A percentile compares a stretch with the other conserved stretches of the same genome.
Conservation (phyloP, 2,113 vertebrate genomes). For the Nesoenas mayeri region DNA sequence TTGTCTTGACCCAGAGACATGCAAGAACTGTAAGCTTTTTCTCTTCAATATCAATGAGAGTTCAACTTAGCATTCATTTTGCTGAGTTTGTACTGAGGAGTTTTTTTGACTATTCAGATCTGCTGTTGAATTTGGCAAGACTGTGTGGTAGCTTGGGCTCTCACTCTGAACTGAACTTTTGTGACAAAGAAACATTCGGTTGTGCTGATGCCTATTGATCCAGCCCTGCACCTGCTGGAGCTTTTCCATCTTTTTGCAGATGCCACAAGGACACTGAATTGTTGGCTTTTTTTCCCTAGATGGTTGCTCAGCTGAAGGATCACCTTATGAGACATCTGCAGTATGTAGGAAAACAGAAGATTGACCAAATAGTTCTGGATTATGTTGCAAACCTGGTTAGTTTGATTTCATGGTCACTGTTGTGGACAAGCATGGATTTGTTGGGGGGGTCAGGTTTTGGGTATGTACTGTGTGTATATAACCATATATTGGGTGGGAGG, state of each 20-base stretch:
- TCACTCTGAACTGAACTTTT: not conserved
- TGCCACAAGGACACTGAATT: not conserved
- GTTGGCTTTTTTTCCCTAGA: conserved; percentile 71
- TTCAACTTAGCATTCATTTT: not conserved
- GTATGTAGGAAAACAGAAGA: conserved; percentile 88
- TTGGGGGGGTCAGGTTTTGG: not conserved
- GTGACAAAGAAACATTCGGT: rapidly evolving
- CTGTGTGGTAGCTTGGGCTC: not conserved
- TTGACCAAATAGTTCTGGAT: conserved; percentile 86
- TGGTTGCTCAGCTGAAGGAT: conserved; percentile 89
- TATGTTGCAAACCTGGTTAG: conserved; percentile 87
- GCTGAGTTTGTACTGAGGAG: not conserved
- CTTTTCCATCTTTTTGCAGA: not conserved
- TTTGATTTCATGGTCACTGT: not conserved
- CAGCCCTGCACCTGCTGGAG: not conserved
- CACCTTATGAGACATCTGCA: conserved; percentile 88
- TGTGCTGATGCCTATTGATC: not conserved
- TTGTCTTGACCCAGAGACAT: not conserved
- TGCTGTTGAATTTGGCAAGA: not conserved
- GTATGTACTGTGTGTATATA: not conserved
- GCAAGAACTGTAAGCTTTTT: not conserved
- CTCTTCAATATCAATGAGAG: not conserved
- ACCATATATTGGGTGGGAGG: not conserved
- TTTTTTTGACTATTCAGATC: not conserved
- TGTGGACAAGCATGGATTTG: not conserved